These are phyloP conservation scores for Zosterops borbonicus DNA, from an alignment of 2,113 vertebrate species.

Conservation along the genomic window DNA sequence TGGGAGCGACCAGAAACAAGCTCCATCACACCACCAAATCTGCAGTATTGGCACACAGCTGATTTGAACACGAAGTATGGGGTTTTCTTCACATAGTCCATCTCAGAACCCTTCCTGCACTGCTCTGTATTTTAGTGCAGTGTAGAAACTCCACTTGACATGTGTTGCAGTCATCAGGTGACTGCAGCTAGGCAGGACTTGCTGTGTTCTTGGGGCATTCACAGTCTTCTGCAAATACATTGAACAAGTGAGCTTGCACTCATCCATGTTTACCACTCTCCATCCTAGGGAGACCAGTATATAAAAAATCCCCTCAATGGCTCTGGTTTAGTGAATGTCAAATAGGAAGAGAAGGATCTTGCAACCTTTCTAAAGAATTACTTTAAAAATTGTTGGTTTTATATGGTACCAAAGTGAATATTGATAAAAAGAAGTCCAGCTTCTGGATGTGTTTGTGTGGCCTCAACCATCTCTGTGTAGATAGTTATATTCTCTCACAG, in stretches of 20 bases:
- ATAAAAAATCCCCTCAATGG: background rate
- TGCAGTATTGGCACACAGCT: background rate
- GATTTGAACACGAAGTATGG: background rate
- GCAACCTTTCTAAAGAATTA: background rate
- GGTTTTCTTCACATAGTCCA: background rate
- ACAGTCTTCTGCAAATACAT: background rate
- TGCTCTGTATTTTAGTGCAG: background rate
- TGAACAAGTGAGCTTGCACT: background rate
- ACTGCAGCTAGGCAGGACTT: background rate
- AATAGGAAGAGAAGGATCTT: background rate
- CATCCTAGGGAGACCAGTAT: background rate
- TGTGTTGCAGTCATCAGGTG: background rate
- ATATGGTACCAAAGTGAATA: background rate
- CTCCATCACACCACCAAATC: background rate
- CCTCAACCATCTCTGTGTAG: background rate
- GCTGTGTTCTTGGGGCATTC: background rate
- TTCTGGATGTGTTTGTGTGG: background rate
- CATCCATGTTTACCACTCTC: background rate
- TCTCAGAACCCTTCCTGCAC: background rate
- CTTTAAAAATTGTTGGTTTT: background rate
- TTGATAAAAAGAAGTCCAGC: background rate
- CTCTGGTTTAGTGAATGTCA: background rate
- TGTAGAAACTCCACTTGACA: background rate
- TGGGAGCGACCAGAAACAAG: background rate
- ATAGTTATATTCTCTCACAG: background rate